Evolutionary conservation across 2,113 vertebrate genomes (phyloP), one percentile per base, ranked within the genome.

Genomic region (Anguilla japonica): DNA sequence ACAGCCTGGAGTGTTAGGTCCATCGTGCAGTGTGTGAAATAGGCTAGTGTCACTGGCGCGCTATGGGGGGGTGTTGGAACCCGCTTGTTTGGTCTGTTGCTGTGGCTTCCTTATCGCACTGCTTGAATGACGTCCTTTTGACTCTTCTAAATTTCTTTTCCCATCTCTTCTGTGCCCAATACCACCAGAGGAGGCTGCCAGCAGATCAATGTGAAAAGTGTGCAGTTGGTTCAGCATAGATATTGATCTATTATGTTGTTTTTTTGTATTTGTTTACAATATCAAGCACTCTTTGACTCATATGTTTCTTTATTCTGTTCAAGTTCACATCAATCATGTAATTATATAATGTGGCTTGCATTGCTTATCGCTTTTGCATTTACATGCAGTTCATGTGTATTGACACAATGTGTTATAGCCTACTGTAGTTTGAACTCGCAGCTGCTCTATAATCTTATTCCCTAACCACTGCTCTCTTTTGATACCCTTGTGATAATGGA

Each of bases 151-250:
- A 34, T 34, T 34, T 75, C 71, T 34, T 34, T 34, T 29, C 2
- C 71, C 26, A n/a, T 3, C n/a, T 29, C 11, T 29, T n/a, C 71
- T 75, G 9, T 29, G 71, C 60, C 60, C 2, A 20, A 6, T 22
- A 67, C 53, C 60, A 67, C 40, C 85, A 86, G 79, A 63, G 81
- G 79, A 86, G 79, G 85, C 78, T 18, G 53, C 85, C 41, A 60
- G 41, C 15, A 56, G 16, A 9, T 75, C 26, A 26, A 22, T 75
- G n/a, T 75, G n/a, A 15, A 75, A 34, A 75, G 5, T 53, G 20
- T 67, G 4, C 8, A 67, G 18, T 67, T 26, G 22, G 22, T 22
- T 7, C 18, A 5, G 60, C 60, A 67, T 67, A 67, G 60, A 67
- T 67, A 22, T 26, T 0, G 5, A 26, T 53, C 60, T 67, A 26